Evolutionary conservation across 37 sponge, comb jelly and placozoan species (phyloP), one percentile per base, ranked within the genome.

Genomic region (Axinella damicornis): DNA sequence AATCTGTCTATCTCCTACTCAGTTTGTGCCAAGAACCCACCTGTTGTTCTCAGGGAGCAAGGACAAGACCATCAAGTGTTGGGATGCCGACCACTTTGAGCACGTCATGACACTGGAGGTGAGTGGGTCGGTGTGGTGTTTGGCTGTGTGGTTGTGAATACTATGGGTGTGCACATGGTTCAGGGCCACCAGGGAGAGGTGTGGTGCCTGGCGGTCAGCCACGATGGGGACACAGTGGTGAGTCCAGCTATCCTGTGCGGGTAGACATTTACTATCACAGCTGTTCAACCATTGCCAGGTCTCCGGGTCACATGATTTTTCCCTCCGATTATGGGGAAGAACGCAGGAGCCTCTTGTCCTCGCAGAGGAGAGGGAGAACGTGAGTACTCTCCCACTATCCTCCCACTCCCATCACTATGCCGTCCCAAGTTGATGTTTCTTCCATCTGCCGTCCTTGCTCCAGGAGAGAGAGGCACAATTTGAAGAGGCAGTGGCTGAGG

Each of bases 71-170:
- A 32, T 99, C 65, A 99, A 99, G 81, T 91, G 77, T 54, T 99
- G 97, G 97, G 99, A 99, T 79, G 94, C 74, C 15, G 99, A 99
- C 81, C 91, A 89, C 67, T 95, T 93, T 80, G 84, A 98, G 68
- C 91, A 87, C 24, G 77, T 98, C 61, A 73, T 65, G 63, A 96
- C 97, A 65, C 83, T 98, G 1, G 82, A 92, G 82, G 96, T 92
- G 19, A 28, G 28, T 32, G 36, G 22, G 1, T 28, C 55, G 38
- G 46, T 46, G 46, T 46, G 46, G 46, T 46, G 9, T 46, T 4
- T 46, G 46, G 46, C 9, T 12, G 46, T 46, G 46, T 46, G 46
- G 46, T 46, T n/a, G n/a, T n/a, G n/a, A n/a, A n/a, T n/a, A n/a
- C n/a, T n/a, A n/a, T n/a, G n/a, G n/a, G n/a, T n/a, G n/a, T n/a